Evolutionary conservation across 2,888 invertebrate species (phyloP), one percentile per base, ranked within the genome.

Genomic region (Marasmarcha lunaedactyla): DNA sequence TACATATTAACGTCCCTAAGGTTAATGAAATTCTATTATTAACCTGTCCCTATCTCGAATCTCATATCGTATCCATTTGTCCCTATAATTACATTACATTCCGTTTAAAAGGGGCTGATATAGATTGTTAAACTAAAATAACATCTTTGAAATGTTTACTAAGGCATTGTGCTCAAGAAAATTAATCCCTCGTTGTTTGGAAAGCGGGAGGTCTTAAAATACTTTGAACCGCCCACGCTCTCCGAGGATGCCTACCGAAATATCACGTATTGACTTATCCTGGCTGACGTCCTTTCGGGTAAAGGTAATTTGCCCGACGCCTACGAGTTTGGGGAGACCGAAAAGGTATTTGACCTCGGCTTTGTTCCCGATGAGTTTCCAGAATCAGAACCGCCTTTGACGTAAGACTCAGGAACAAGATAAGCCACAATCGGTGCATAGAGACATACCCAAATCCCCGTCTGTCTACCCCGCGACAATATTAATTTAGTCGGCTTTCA

Each of bases 281-380:
- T 65, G 54, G 59, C 30, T 30, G 34, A 34, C 34, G 34, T 34
- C 34, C 59, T 61, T 63, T 58, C 54, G 59, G 51, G 54, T 55
- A 55, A 67, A 67, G 70, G 67, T 71, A 66, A 70, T 70, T 63
- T 64, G 64, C 61, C 48, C 55, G 65, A 63, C 74, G 67, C 69
- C 71, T 59, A 57, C 70, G 53, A 59, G 58, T 54, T 55, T 55
- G 55, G 53, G 57, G 61, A 52, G 51, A 57, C 55, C 52, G 50
- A 59, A 65, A 76, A 70, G 63, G 62, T 69, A 71, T 64, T 70
- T 73, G 72, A 76, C 77, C 78, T 71, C 65, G 61, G 48, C 44
- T 47, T 53, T 57, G 68, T 66, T 71, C 63, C 63, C 52, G 47
- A 57, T 65, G 73, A 70, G 70, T 66, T 70, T 66, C 49, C 27